Conservation (phyloP, 2,888 invertebrate genomes). For the Tolmerus cingulatus region DNA sequence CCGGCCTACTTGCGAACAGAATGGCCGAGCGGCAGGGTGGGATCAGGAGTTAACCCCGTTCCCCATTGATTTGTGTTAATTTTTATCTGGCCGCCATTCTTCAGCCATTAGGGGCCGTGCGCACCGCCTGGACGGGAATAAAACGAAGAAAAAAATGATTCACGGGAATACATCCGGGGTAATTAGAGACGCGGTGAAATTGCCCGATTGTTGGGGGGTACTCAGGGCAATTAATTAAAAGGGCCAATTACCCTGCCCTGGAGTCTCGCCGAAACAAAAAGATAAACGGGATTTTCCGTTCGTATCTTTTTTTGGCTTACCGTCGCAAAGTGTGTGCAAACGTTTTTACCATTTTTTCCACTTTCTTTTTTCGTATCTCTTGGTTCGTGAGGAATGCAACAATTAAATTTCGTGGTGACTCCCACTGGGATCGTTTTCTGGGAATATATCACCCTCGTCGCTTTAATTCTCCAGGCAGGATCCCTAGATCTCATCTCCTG, state of each 20-base stretch:
- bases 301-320: neutral
- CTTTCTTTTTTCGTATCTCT: neutral
- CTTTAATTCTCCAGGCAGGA: neutral
- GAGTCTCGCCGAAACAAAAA: neutral
- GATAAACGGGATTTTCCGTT: neutral
- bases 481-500: neutral
- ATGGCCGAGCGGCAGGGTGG: neutral
- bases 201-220: neutral
- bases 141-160: neutral
- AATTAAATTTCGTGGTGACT: slow-evolving; percentile 31
- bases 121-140: neutral
- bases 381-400: slow-evolving; percentile 6
- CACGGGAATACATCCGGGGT: neutral
- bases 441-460: neutral
- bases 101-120: neutral
- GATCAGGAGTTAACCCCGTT: neutral
- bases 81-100: slow-evolving; percentile 17
- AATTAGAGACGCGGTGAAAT: slow-evolving; percentile 32
- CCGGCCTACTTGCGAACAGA: neutral
- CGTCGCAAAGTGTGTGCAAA: neutral
- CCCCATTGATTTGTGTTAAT: slow-evolving; percentile 38
- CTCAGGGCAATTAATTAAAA: slow-evolving; percentile 32
- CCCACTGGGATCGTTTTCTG: slow-evolving; percentile 8
- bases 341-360: neutral
- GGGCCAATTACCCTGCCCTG: neutral